A percentile compares a stretch with the other conserved stretches of the same genome.
Evolutionary conservation across 2,113 vertebrate genomes (phyloP).

Genomic region (Ascaphus truei): DNA sequence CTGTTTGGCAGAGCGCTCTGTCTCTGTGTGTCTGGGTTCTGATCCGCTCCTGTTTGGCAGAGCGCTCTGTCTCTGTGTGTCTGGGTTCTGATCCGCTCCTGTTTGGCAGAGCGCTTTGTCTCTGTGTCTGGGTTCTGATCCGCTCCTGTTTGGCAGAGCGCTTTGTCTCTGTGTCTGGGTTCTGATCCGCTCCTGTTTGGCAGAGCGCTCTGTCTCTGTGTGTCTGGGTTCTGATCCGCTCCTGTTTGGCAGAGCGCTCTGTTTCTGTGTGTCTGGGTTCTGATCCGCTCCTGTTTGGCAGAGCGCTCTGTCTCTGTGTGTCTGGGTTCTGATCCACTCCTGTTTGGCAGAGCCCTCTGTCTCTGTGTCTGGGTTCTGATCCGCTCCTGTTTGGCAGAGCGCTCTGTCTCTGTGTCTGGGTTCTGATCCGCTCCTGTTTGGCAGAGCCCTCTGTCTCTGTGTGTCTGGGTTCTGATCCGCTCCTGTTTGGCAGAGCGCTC

Average conservation of each 20-base stretch:
- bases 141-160: constrained; percentile 60
- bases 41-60: constrained; percentile 44
- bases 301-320: constrained; percentile 53
- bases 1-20: constrained; percentile 31
- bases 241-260: constrained; percentile 61
- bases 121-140: background rate
- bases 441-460: constrained; percentile 55
- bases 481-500: constrained; percentile 61
- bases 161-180: background rate
- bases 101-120: constrained; percentile 61
- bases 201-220: constrained; percentile 59
- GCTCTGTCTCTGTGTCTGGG: constrained; percentile 22
- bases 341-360: constrained; percentile 56
- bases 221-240: background rate
- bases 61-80: constrained; percentile 46
- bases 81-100: background rate
- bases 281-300: constrained; percentile 33
- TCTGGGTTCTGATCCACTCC: background rate
- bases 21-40: background rate
- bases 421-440: background rate
- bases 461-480: background rate
- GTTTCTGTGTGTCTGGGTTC: background rate
- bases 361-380: background rate
- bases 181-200: background rate
- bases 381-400: constrained; percentile 55